Evolutionary conservation across 2,113 vertebrate species (phyloP).

Genomic region (Epinephelus moara): DNA sequence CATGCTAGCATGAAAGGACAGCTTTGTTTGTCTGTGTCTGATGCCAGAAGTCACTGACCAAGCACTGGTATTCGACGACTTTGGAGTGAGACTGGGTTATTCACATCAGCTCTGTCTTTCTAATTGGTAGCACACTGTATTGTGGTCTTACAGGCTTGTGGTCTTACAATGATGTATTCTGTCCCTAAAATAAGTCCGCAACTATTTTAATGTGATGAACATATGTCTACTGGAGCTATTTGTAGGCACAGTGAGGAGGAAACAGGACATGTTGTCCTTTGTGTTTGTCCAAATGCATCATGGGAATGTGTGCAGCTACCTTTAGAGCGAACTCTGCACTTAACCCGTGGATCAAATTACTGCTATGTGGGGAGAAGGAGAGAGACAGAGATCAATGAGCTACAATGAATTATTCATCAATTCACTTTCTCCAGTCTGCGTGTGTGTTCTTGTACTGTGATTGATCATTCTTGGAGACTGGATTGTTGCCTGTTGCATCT

Average conservation of each 20-base stretch:
- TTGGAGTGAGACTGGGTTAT: too few relatives aligned
- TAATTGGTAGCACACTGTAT: too few relatives aligned
- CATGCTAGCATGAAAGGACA: too few relatives aligned
- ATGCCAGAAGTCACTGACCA: too few relatives aligned
- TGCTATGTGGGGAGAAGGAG: constrained; percentile 33
- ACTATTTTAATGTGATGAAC: constrained; percentile 1
- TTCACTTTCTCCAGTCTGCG: constrained; percentile 39
- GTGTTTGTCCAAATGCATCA: constrained; percentile 41
- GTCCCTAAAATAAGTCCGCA: background rate
- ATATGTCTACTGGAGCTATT: constrained; percentile 2
- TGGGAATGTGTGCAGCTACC: constrained; percentile 29
- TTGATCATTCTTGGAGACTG: background rate
- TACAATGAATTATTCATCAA: constrained; percentile 61
- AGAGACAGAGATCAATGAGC: constrained; percentile 51
- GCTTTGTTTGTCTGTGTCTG: too few relatives aligned
- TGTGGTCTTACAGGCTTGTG: background rate
- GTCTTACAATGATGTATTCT: background rate
- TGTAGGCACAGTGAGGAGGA: background rate
- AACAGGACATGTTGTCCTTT: constrained; percentile 21
- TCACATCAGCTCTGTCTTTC: too few relatives aligned
- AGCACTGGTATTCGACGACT: too few relatives aligned
- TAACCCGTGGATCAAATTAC: constrained; percentile 45
- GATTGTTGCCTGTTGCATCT: background rate
- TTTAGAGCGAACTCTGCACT: constrained; percentile 16
- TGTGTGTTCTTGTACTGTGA: constrained; percentile 28